Evolutionary conservation across 2,797 vertebrate genomes (phyloP), one percentile per base, ranked within the genome.

Genomic region (Ciconia nigra): DNA sequence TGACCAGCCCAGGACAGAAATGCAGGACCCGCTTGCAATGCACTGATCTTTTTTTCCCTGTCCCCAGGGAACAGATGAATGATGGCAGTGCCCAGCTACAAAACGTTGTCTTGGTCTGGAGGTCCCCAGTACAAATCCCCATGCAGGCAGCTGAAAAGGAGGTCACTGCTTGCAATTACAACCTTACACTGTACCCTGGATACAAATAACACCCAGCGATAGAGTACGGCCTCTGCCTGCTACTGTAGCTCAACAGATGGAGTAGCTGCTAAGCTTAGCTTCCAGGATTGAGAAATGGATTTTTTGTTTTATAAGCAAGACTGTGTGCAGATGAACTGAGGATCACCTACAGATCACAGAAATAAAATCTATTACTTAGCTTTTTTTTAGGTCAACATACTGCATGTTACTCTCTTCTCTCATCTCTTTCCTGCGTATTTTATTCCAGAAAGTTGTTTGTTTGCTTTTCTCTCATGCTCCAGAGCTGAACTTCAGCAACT

Each of bases 251-350:
- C 70, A 89, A 85, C 90, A 96, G 95, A 90, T 91, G 90, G 95
- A 87, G 44, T 33, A 80, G 44, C n/a, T 70, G 31, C 66, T 94
- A 89, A 95, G 47, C 83, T 65, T 73, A 63, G 78, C 7, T 93
- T 80, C 63, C 41, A 42, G 74, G 88, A 94, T 33, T 94, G 93
- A 87, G 63, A 93, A 89, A 65, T 47, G 57, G 88, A 63, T 91
- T 89, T 96, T 92, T 92, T 82, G 26, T 90, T 89, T 82, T 82
- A 67, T 74, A 61, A 67, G 47, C 86, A 89, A 92, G 51, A 67
- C 59, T 0, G 2, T 42, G 54, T 72, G 35, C 83, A 69, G 42
- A 90, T 76, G 49, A 95, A 66, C 35, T 55, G 79, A 91, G 83
- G 78, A 90, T 89, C 5, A 1, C 55, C 55, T 62, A 44, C 80